A percentile compares a stretch with the other conserved stretches of the same genome.
Evolutionary conservation across 2,113 vertebrate species (phyloP).

Genomic region (Alligator sinensis): DNA sequence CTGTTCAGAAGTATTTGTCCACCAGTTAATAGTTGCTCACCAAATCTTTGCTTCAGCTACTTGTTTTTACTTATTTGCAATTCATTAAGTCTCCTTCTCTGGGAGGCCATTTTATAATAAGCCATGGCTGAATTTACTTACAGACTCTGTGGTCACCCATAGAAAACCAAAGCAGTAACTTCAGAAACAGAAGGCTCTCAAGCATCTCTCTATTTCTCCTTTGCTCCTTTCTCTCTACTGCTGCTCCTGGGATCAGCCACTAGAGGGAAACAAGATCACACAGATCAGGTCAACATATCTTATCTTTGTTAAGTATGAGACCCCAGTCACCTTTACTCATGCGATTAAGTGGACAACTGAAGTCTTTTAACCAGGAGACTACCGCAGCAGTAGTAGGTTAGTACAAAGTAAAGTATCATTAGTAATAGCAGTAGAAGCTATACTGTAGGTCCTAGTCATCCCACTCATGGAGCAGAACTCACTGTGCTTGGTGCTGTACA

Average conservation of each 20-base stretch:
- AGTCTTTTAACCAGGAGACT: not conserved
- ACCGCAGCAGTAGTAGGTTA: not conserved
- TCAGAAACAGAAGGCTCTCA: not conserved
- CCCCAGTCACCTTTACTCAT: not conserved
- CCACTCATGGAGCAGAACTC: fast-evolving
- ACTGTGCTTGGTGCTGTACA: fast-evolving
- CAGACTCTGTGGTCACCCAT: not conserved
- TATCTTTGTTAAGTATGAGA: not conserved
- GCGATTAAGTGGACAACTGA: not conserved
- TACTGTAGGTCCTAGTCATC: fast-evolving
- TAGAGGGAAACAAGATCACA: not conserved
- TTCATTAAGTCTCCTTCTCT: not conserved
- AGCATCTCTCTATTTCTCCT: not conserved
- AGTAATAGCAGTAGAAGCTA: too few relatives aligned
- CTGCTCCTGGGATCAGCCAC: not conserved
- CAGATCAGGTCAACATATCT: not conserved
- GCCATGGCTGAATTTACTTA: not conserved
- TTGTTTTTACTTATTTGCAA: not conserved
- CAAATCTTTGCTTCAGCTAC: not conserved
- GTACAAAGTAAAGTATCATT: too few relatives aligned
- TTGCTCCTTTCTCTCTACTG: too few relatives aligned
- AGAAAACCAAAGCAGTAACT: not conserved
- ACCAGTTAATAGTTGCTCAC: not conserved
- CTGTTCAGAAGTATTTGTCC: not conserved
- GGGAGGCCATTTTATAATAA: not conserved